Percentiles rank a stretch among this genome's conserved stretches.
These are phyloP conservation scores for Crotalus horridus DNA, from an alignment of 2,113 vertebrate species.

Conservation along the genomic window DNA sequence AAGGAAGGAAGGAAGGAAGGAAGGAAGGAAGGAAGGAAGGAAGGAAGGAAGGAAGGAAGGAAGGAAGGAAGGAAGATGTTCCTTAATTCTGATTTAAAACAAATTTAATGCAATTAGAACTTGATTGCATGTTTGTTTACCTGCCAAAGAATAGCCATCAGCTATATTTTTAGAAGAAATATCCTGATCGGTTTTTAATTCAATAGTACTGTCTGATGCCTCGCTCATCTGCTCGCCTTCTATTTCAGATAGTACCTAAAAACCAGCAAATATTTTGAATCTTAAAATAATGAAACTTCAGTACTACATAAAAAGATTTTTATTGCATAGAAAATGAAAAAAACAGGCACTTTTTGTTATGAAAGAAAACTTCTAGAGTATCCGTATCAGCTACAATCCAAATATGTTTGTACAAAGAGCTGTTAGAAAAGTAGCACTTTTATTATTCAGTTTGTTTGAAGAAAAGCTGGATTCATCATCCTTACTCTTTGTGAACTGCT, in stretches of 20 bases:
- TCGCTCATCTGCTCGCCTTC: slow-evolving; percentile 57
- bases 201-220: background rate
- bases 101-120: background rate
- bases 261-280: slow-evolving; percentile 27
- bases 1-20: too few species aligned
- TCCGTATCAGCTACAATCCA: background rate
- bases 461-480: background rate
- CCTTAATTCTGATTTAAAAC: background rate
- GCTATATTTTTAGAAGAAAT: background rate
- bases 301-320: background rate
- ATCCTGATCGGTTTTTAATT: slow-evolving; percentile 4
- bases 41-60: too few species aligned
- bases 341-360: background rate
- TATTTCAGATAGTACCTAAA: slow-evolving; percentile 65
- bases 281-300: background rate
- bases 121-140: slow-evolving; percentile 15
- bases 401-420: background rate
- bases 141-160: slow-evolving; percentile 42
- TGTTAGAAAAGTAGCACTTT: background rate
- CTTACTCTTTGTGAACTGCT: background rate
- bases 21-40: too few species aligned
- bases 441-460: background rate
- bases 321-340: background rate
- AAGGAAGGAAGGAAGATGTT: too few species aligned
- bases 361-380: background rate